Conservation (phyloP, 1,140 invertebrate species). For the Tetragnatha versicolor region DNA sequence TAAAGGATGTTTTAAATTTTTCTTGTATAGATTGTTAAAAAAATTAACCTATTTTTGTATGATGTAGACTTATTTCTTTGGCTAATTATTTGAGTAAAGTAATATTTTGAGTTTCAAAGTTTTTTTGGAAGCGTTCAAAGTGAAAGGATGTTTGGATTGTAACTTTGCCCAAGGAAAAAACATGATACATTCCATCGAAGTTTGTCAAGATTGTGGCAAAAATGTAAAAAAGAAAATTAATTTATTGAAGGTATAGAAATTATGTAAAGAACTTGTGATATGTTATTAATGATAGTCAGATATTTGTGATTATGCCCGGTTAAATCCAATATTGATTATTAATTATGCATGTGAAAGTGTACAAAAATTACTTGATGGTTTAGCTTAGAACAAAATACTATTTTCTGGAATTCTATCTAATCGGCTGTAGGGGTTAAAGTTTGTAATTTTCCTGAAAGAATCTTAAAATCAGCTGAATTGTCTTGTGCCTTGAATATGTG, state of each 20-base stretch:
- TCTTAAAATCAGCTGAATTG: background rate
- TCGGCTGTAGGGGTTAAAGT: slow-evolving; percentile 2
- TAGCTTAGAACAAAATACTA: slow-evolving; percentile 20
- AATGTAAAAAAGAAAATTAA: background rate
- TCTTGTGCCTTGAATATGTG: slow-evolving; percentile 16
- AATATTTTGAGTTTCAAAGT: background rate
- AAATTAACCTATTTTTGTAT: slow-evolving; percentile 55
- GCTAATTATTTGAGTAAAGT: slow-evolving; percentile 4
- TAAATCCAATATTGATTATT: background rate
- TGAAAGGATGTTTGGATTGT: background rate
- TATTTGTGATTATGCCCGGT: slow-evolving; percentile 11
- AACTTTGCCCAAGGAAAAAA: background rate
- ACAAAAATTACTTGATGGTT: slow-evolving; percentile 13
- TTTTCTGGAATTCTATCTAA: slow-evolving; percentile 12
- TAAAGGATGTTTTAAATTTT: slow-evolving; percentile 48
- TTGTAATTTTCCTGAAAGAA: slow-evolving; percentile 10
- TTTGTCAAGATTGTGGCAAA: background rate
- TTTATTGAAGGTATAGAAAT: background rate
- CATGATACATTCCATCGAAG: slow-evolving; percentile 18
- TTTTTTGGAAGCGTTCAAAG: slow-evolving; percentile 1
- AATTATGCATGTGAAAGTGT: slow-evolving; percentile 7
- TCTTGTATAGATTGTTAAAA: slow-evolving; percentile 55
- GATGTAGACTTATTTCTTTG: slow-evolving; percentile 36
- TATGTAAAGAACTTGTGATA: slow-evolving; percentile 15
- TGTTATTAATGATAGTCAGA: slow-evolving; percentile 14